Evolutionary conservation across 2,113 vertebrate genomes (phyloP).

Genomic region (Leptobrachium leishanense): DNA sequence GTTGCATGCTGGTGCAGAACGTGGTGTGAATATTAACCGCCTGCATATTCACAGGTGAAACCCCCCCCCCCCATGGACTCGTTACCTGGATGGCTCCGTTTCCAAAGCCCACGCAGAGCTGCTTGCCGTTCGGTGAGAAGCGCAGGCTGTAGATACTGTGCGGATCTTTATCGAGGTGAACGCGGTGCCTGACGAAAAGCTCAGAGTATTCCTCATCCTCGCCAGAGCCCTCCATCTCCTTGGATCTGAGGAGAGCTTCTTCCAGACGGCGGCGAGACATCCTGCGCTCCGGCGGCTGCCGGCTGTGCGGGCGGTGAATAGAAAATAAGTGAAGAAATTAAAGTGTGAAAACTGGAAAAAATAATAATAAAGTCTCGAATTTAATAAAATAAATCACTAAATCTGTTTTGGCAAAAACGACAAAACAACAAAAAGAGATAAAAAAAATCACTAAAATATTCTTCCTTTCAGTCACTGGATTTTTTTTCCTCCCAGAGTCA

Average conservation of each 20-base stretch:
- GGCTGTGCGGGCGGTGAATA: not conserved
- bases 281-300: not conserved
- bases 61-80: not conserved
- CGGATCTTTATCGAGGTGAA: constrained; percentile 43
- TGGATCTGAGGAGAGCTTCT: constrained; percentile 29
- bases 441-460: too few species aligned
- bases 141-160: constrained; percentile 51
- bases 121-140: constrained; percentile 16
- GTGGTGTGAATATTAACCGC: too few species aligned
- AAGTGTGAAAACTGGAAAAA: too few species aligned
- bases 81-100: constrained; percentile 52
- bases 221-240: not conserved
- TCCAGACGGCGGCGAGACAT: constrained; percentile 40
- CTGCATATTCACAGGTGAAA: too few species aligned
- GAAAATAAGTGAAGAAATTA: too few species aligned
- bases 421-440: too few species aligned
- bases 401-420: too few species aligned
- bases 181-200: constrained; percentile 3
- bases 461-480: too few species aligned
- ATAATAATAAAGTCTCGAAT: too few species aligned
- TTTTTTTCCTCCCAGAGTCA: too few species aligned
- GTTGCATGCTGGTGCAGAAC: too few species aligned
- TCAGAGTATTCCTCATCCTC: not conserved
- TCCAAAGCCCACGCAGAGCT: constrained; percentile 50
- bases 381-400: too few species aligned